Evolutionary conservation across 2,888 invertebrate species (phyloP), one percentile per base, ranked within the genome.

Genomic region (Agrotis ipsilon): DNA sequence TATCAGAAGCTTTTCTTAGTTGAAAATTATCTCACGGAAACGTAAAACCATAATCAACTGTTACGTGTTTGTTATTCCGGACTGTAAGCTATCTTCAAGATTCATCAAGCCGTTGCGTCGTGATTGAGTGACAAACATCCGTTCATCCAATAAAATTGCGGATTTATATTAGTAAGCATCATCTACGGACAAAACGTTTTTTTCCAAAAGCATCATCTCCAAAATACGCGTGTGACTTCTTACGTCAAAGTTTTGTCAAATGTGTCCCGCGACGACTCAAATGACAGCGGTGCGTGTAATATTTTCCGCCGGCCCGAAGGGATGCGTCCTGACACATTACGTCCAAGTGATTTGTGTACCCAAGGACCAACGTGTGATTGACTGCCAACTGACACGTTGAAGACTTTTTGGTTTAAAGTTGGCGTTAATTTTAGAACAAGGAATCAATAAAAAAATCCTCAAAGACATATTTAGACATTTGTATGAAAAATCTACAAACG

Each of bases 261-360:
- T 90, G 87, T 89, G 86, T 89, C 89, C 90, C 91, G 86, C 78
- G 89, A 85, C 90, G 89, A 87, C 88, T 85, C 88, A 88, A 92
- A 92, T 88, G 90, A 90, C 89, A 89, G 87, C 85, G 84, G 88
- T 84, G 90, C 88, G 89, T 89, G 91, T 90, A 91, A 92, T 93
- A 91, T 91, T 91, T 91, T 85, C 83, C 79, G 76, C 55, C 59
- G 67, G 84, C 86, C 89, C 86, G 77, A 67, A 76, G 76, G 89
- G 83, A 82, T 67, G 55, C 65, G 73, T 61, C 65, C 68, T 80
- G 76, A 75, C 80, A 75, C 75, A 83, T 81, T 83, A 81, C 82
- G 72, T 74, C 63, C 72, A 75, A 75, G 68, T 82, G 76, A 79
- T 77, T 80, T 86, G 73, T 80, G 75, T 69, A 69, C 70, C 71